A percentile compares a stretch with the other conserved stretches of the same genome.
Conservation (phyloP, 2,888 invertebrate species). For the Drosophila picticornis region DNA sequence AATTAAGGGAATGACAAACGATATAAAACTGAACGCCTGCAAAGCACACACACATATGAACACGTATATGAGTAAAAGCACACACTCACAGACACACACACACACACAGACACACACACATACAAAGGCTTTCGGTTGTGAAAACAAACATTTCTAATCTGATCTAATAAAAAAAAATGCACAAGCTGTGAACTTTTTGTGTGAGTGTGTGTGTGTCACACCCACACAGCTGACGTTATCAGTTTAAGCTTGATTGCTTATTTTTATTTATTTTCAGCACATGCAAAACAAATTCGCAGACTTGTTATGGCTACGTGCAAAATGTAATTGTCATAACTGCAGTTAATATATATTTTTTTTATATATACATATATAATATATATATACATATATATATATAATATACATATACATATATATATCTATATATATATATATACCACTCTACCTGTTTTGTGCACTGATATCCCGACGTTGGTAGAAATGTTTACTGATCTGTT, state of each 20-base stretch:
- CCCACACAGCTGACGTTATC: slow-evolving; percentile 33
- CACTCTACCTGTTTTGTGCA: slow-evolving; percentile 29
- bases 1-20: neutral
- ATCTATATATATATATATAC: neutral
- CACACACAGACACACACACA: neutral
- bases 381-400: neutral
- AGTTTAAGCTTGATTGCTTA: slow-evolving; percentile 26
- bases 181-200: slow-evolving; percentile 26
- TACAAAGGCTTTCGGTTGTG: neutral
- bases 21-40: slow-evolving; percentile 14
- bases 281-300: slow-evolving; percentile 19
- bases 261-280: slow-evolving; percentile 25
- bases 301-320: slow-evolving; percentile 8
- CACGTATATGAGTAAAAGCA: neutral
- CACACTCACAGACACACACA: neutral
- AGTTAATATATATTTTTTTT: too few relatives aligned
- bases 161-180: neutral
- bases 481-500: slow-evolving; percentile 31
- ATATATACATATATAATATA: too few relatives aligned
- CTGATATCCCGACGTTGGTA: slow-evolving; percentile 6
- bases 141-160: neutral
- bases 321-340: too few relatives aligned
- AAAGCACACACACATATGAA: neutral
- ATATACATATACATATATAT: neutral
- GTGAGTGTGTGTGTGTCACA: neutral